phyloP scores from a whole-genome alignment of 2,113 vertebrate genomes.

The Callocephalon fimbriatum region DNA sequence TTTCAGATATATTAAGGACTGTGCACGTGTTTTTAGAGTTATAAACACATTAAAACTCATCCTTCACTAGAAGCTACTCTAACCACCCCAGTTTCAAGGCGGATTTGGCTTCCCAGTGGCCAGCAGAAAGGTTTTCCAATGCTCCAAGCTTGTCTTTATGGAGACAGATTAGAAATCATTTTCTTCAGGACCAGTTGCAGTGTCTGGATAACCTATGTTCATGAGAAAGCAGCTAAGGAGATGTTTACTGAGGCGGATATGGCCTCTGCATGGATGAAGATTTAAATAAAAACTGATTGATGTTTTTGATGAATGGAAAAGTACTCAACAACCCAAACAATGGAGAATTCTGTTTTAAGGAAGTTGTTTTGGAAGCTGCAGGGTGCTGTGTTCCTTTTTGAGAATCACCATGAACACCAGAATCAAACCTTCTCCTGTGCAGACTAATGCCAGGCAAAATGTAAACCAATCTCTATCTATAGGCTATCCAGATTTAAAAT shows the following conservation, averaged over 20 bases:
- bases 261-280: conserved; percentile 11
- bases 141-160: neutral
- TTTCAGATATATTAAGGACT: neutral
- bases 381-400: neutral
- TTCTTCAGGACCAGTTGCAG: neutral
- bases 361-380: neutral
- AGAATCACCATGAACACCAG: neutral
- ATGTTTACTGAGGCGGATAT: neutral
- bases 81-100: neutral
- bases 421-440: neutral
- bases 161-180: neutral
- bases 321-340: neutral
- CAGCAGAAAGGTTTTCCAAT: neutral
- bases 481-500: neutral
- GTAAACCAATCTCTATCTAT: neutral
- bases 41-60: neutral
- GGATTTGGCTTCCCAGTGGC: neutral
- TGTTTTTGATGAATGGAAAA: conserved; percentile 45
- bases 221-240: conserved; percentile 11
- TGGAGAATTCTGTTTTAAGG: neutral
- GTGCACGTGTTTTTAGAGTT: neutral
- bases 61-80: neutral
- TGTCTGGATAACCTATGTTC: neutral
- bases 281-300: conserved; percentile 50
- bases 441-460: neutral